phyloP scores from a whole-genome alignment of 2,888 invertebrate species.

The Chesias legatella region DNA sequence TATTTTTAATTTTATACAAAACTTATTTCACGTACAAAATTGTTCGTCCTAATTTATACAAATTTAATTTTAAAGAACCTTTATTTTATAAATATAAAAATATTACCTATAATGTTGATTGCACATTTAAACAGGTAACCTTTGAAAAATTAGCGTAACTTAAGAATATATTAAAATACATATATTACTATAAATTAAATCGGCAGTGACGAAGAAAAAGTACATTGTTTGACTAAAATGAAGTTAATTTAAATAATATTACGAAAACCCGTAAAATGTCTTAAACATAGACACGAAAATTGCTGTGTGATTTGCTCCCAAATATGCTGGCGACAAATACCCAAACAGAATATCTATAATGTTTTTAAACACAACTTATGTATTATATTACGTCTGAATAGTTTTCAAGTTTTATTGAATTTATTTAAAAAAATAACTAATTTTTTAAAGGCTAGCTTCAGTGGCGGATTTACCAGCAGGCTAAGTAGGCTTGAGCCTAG shows the following conservation, averaged over 20 bases:
- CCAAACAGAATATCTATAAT: too few relatives aligned
- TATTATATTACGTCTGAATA: too few relatives aligned
- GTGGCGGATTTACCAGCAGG: too few relatives aligned
- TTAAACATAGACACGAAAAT: not conserved
- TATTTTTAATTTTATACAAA: conserved; percentile 42
- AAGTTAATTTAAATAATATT: conserved; percentile 23
- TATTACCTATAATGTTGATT: conserved; percentile 12
- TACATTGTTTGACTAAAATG: not conserved
- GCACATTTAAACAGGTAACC: conserved; percentile 44
- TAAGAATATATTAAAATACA: conserved; percentile 39
- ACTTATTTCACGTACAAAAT: conserved; percentile 40
- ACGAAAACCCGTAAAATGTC: conserved; percentile 54
- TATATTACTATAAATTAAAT: conserved; percentile 35
- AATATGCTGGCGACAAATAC: too few relatives aligned
- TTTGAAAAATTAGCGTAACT: conserved; percentile 59
- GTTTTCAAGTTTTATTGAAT: too few relatives aligned
- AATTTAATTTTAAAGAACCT: conserved; percentile 17
- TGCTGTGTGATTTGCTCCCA: too few relatives aligned
- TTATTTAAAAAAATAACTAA: too few relatives aligned
- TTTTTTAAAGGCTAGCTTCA: too few relatives aligned
- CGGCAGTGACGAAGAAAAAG: conserved; percentile 47
- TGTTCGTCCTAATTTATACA: conserved; percentile 21
- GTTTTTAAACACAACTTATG: too few relatives aligned
- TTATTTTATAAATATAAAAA: too few relatives aligned
- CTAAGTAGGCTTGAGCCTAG: too few relatives aligned